Evolutionary conservation across 1,140 invertebrate genomes (phyloP).

Genomic region (Leptinotarsa texana): DNA sequence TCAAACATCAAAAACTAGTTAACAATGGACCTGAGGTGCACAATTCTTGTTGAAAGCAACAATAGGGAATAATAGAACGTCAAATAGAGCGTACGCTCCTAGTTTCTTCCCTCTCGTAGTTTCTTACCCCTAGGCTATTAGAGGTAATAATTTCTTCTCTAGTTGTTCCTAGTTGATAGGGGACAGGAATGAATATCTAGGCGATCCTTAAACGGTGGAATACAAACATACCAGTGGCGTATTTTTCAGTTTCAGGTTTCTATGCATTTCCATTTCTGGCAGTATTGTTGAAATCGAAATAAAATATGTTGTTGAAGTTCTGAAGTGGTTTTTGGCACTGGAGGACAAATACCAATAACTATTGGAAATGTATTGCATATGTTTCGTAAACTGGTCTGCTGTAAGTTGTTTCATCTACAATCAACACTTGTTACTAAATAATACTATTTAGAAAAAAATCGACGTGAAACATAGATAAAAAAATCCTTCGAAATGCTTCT

Average conservation of each 20-base stretch:
- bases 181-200: conserved; percentile 11
- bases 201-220: conserved; percentile 21
- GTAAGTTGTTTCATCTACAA: too few relatives aligned
- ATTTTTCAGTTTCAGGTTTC: background rate
- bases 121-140: conserved; percentile 31
- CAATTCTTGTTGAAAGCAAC: conserved; percentile 28
- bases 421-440: too few relatives aligned
- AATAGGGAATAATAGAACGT: conserved; percentile 29
- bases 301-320: too few relatives aligned
- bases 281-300: too few relatives aligned
- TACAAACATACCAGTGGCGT: background rate
- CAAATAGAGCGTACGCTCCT: conserved; percentile 29
- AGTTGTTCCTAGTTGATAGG: conserved; percentile 21
- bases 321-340: too few relatives aligned
- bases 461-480: too few relatives aligned
- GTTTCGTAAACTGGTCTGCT: too few relatives aligned
- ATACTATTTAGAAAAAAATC: too few relatives aligned
- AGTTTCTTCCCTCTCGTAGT: conserved; percentile 25
- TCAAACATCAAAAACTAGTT: conserved; percentile 32
- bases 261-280: too few relatives aligned
- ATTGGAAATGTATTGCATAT: too few relatives aligned
- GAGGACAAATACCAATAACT: too few relatives aligned
- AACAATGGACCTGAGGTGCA: conserved; percentile 26
- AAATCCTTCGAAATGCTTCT: too few relatives aligned
- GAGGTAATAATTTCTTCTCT: conserved; percentile 32